A percentile compares a stretch with the other conserved stretches of the same genome.
These are phyloP conservation scores for Eumaeus atala DNA, from an alignment of 1,140 invertebrate species.

Conservation along the genomic window DNA sequence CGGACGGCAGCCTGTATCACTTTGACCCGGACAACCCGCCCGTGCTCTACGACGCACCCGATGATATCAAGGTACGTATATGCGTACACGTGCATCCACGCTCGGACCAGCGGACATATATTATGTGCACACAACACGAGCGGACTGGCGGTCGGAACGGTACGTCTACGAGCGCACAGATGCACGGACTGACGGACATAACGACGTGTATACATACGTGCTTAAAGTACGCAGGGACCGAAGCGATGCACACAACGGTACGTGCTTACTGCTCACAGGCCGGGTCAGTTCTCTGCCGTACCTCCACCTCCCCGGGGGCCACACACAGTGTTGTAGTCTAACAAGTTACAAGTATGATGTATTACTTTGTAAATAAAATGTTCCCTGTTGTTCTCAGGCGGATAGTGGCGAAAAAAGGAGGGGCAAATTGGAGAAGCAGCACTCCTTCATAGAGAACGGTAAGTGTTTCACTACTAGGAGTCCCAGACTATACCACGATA, in stretches of 20 bases:
- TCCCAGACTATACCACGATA: too few species aligned
- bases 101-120: too few species aligned
- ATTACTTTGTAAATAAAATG: background rate
- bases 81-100: too few species aligned
- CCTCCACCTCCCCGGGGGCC: too few species aligned
- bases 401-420: constrained; percentile 45
- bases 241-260: constrained; percentile 33
- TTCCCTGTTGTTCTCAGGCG: constrained; percentile 27
- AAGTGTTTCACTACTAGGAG: constrained; percentile 11
- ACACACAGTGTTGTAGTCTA: too few species aligned
- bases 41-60: constrained; percentile 30
- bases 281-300: too few species aligned
- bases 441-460: constrained; percentile 57
- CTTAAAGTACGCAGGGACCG: constrained; percentile 13
- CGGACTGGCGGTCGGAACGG: constrained; percentile 26
- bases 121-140: background rate
- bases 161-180: constrained; percentile 17
- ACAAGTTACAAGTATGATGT: background rate
- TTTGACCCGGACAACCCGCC: constrained; percentile 63
- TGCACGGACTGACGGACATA: too few species aligned
- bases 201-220: too few species aligned
- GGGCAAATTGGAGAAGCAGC: constrained; percentile 55
- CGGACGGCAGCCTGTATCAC: constrained; percentile 59
- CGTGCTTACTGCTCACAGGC: background rate
- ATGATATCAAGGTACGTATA: background rate